A percentile compares a stretch with the other conserved stretches of the same genome.
phyloP scores from a whole-genome alignment of 2,797 vertebrate species.

The Melopsittacus undulatus region DNA sequence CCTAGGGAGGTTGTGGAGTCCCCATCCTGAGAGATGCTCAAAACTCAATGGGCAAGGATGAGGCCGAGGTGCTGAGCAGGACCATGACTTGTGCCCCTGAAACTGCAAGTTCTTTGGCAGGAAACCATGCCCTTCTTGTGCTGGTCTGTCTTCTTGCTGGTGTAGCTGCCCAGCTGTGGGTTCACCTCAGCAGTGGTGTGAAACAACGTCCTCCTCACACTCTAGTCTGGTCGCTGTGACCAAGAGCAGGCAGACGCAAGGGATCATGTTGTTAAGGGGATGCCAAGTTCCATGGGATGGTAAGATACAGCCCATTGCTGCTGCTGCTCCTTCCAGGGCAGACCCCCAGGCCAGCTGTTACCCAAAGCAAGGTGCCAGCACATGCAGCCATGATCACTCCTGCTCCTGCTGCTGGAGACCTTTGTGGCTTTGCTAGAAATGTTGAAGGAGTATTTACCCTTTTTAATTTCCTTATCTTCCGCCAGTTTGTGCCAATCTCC shows the following conservation, averaged over 20 bases:
- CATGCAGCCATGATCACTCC: neutral
- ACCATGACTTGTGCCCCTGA: neutral
- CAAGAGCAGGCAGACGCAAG: neutral
- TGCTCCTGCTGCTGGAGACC: neutral
- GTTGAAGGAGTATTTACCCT: neutral
- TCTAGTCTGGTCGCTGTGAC: accelerated
- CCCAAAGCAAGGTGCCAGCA: accelerated
- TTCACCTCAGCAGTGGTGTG: neutral
- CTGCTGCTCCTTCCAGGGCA: neutral
- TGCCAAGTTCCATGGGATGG: neutral
- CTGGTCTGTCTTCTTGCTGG: neutral
- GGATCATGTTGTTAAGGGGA: neutral
- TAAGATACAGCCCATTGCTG: neutral
- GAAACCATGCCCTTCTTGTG: neutral
- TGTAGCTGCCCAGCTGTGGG: neutral
- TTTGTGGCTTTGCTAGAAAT: neutral
- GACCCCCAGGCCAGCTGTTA: neutral
- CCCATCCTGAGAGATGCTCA: neutral
- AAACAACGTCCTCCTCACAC: neutral
- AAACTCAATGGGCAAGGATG: neutral
- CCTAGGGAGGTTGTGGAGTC: neutral
- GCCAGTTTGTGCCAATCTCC: neutral
- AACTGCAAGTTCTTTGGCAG: neutral
- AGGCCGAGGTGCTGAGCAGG: neutral
- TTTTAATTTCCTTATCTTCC: neutral